phyloP scores from a whole-genome alignment of 2,888 invertebrate species.

The Caenorhabditis zanzibari region DNA sequence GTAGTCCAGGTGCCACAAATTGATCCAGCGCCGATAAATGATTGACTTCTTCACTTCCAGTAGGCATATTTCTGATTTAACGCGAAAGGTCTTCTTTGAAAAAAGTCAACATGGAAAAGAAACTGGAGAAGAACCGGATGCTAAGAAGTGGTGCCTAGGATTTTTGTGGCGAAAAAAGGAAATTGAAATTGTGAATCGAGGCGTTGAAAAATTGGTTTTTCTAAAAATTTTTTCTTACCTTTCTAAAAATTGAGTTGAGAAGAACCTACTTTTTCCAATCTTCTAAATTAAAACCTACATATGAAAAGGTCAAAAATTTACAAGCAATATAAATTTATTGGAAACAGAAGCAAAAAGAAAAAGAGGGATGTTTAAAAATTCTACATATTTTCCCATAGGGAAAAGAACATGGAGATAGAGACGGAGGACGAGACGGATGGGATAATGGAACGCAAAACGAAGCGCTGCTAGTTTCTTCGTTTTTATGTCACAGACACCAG shows the following conservation, averaged over 20 bases:
- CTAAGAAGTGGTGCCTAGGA: neutral
- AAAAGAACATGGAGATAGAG: constrained; percentile 29
- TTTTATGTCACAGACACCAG: constrained; percentile 32
- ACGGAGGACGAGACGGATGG: constrained; percentile 20
- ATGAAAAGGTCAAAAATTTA: neutral
- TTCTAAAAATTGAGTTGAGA: neutral
- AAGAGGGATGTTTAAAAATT: constrained; percentile 21
- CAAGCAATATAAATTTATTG: constrained; percentile 38
- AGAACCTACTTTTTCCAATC: constrained; percentile 4
- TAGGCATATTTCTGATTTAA: constrained; percentile 20
- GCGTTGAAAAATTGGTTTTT: constrained; percentile 33
- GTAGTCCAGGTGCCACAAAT: constrained; percentile 81
- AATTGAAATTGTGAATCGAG: constrained; percentile 39
- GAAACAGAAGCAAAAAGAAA: constrained; percentile 21
- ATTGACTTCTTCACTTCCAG: constrained; percentile 41
- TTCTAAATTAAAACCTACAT: neutral
- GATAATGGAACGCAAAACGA: constrained; percentile 26
- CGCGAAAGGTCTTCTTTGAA: neutral
- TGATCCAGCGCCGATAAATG: constrained; percentile 79
- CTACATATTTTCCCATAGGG: constrained; percentile 46
- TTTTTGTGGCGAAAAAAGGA: constrained; percentile 4
- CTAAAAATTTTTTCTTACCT: constrained; percentile 3
- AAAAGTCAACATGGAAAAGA: neutral
- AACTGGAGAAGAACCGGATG: constrained; percentile 34
- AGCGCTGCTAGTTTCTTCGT: constrained; percentile 42